Evolutionary conservation across 2,797 vertebrate species (phyloP).

Genomic region (Periparus ater): DNA sequence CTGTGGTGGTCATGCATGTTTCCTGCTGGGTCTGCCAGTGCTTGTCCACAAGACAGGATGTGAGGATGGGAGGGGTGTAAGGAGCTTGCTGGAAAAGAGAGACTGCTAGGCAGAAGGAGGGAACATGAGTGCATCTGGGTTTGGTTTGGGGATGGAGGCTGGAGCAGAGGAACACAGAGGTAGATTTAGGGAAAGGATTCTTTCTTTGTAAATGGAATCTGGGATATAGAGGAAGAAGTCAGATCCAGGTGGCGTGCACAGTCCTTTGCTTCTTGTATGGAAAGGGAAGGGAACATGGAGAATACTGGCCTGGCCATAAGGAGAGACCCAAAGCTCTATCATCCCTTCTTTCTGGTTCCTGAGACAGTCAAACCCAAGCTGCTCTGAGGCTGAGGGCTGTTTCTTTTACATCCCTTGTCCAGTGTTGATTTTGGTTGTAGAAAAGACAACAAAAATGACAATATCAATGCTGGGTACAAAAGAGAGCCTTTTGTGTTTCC

Average conservation of each 20-base stretch:
- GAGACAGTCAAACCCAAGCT: neutral
- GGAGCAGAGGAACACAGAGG: neutral
- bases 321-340: neutral
- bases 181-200: neutral
- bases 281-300: neutral
- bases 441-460: neutral
- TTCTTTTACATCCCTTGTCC: neutral
- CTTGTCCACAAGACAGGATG: too few species aligned
- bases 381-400: neutral
- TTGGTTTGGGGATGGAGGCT: neutral
- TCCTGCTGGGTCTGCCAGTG: rapidly evolving
- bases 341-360: neutral
- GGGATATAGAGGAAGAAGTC: neutral
- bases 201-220: neutral
- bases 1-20: rapidly evolving
- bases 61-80: neutral
- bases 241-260: neutral
- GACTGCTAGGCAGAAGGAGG: neutral
- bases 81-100: neutral
- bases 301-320: neutral
- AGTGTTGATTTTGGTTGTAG: neutral
- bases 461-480: neutral
- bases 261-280: neutral
- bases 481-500: neutral
- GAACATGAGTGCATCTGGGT: neutral